Percentiles rank a stretch among this genome's conserved stretches.
phyloP scores from a whole-genome alignment of 2,113 vertebrate genomes.

The Aleadryas rufinucha region DNA sequence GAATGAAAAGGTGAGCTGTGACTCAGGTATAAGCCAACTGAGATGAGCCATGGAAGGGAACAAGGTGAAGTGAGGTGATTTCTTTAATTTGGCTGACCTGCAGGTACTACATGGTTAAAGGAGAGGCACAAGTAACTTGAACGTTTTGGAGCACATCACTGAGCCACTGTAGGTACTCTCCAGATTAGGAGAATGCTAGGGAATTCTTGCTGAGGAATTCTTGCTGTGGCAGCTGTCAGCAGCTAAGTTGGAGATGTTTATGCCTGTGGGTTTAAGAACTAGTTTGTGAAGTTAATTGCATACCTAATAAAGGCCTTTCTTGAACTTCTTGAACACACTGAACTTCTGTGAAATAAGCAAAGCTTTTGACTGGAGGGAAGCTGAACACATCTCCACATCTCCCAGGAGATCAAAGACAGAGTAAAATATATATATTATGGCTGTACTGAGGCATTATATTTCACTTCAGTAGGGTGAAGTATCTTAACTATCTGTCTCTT shows the following conservation, averaged over 20 bases:
- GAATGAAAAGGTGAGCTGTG: not conserved
- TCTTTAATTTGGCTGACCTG: not conserved
- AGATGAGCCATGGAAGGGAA: not conserved
- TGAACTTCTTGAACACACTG: not conserved
- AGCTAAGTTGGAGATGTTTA: not conserved
- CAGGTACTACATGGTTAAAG: not conserved
- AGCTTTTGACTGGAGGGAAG: conserved; percentile 5
- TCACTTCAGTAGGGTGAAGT: not conserved
- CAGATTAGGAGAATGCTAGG: not conserved
- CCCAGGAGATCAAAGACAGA: not conserved
- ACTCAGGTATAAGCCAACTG: not conserved
- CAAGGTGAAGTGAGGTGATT: not conserved
- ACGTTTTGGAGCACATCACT: not conserved
- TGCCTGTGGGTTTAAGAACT: not conserved
- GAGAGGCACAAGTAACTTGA: not conserved
- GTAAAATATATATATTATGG: not conserved
- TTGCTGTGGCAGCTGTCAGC: not conserved
- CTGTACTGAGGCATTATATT: not conserved
- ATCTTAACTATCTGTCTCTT: not conserved
- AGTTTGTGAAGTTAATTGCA: not conserved
- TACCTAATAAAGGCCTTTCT: not conserved
- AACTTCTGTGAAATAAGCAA: not conserved
- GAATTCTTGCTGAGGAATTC: not conserved
- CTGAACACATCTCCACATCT: not conserved
- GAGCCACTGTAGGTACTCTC: not conserved